phyloP scores from a whole-genome alignment of 2,797 vertebrate species.

The Sebastiscus albofasciatus region DNA sequence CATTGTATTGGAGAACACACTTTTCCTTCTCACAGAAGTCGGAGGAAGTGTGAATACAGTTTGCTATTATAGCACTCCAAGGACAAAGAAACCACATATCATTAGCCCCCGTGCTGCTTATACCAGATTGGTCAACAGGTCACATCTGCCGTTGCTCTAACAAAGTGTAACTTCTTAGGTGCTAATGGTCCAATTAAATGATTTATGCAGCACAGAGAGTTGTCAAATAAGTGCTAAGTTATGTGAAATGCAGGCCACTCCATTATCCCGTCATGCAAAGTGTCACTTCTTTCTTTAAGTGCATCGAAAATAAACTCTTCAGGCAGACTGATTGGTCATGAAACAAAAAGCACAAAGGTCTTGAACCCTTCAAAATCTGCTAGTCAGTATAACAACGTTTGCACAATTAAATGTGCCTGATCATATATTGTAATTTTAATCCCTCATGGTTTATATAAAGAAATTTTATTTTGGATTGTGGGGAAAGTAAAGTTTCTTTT shows the following conservation, averaged over 20 bases:
- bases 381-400: not conserved
- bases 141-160: not conserved
- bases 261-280: not conserved
- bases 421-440: not conserved
- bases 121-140: too few relatives aligned
- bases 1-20: not conserved
- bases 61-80: not conserved
- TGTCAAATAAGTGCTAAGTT: not conserved
- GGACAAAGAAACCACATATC: not conserved
- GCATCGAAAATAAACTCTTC: not conserved
- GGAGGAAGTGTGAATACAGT: not conserved
- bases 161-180: not conserved
- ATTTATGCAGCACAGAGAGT: not conserved
- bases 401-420: not conserved
- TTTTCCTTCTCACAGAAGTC: not conserved
- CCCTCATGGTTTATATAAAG: not conserved
- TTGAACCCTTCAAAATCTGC: not conserved
- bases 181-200: not conserved
- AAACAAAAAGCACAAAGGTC: not conserved
- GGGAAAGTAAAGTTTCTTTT: constrained; percentile 1
- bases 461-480: not conserved
- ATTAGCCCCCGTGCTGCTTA: too few relatives aligned
- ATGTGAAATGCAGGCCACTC: not conserved
- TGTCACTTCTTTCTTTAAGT: not conserved
- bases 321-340: not conserved